Evolutionary conservation across 2,113 vertebrate genomes (phyloP), one percentile per base, ranked within the genome.

Genomic region (Oreochromis aureus): DNA sequence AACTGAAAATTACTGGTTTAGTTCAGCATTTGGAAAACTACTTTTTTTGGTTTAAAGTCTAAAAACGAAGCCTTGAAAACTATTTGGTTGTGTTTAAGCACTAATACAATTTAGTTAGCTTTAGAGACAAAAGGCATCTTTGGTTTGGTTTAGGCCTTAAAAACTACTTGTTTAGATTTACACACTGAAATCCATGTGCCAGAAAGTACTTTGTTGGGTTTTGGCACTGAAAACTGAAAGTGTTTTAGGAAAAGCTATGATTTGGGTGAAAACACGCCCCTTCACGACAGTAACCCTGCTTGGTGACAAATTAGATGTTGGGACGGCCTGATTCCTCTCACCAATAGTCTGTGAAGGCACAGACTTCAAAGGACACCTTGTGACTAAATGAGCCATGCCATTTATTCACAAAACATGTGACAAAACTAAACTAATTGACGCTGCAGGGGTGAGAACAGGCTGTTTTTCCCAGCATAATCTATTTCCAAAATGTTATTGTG

Each of bases 161-260:
- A 61, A 34, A 61, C 61, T 22, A 39, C 19, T 44, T 71, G 9
- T 22, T 73, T 27, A 27, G 22, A 6, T 30, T 73, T 73, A 73
- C 13, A 24, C 7, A 0, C 7, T 73, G 8, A 73, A 73, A 73
- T 6, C 66, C 22, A 41, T 0, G 7, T 3, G 0, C 22, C 22
- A 27, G 6, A 73, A 18, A 46, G 5, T 16, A 71, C 66, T 71
- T 44, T 41, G 39, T 1, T 44, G n/a, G 39, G 44, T 71, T 46
- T 10, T 44, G n/a, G 66, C 39, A 71, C 7, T 71, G 66, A 44
- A 71, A 71, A 71, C 39, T 44, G 6, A 39, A 69, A 69, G 19
- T 5, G 39, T 44, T 71, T 71, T 24, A 44, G 5, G 39, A 10
- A 71, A 44, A 71, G 1, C 66, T 10, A 9, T 44, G 3, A 27